Base-by-base conservation (phyloP, 1,140 invertebrate genomes). In the Drosophila arawakana region DNA sequence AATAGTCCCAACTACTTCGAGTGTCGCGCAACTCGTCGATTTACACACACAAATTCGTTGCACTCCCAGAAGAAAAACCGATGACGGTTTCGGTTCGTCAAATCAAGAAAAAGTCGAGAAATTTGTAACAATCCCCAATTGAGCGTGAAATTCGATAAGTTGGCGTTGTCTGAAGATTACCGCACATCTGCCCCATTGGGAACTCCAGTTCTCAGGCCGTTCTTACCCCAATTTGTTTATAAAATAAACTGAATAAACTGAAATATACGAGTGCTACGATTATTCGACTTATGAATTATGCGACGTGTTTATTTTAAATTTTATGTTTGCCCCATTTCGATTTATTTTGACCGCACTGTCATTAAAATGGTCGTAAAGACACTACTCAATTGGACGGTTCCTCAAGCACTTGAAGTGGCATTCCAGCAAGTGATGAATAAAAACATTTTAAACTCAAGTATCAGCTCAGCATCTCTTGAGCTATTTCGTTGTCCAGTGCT, bases 61-160 rank as follows among this genome's bases (percentile, higher is more conserved):
- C 78, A 80, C 62, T 74, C 39, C 43, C 30, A 63, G n/a, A n/a
- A 34, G 18, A 21, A 21, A 52, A 52, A 34, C 39, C 47, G 59
- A 62, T 63, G 43, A 25, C 55, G 61, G 50, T 58, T 66, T 52
- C 58, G 43, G 46, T 62, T 41, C 37, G 63, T 68, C 63, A 69
- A 67, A 61, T 80, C 18, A 13, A 11, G 35, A 43, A 52, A 52
- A 67, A 61, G 43, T 57, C 35, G 8, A 55, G 43, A 57, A 52
- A 43, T 18, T 39, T 47, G n/a, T 55, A 76, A 59, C 59, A 70
- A 41, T 63, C 67, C 61, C 61, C 73, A 88, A 88, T 83, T 73
- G 76, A 75, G 84, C 79, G 70, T 88, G 83, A 89, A 88, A 88
- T 88, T 89, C 18, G 84, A 88, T 88, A 88, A 83, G 69, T 86